Evolutionary conservation across 1,140 invertebrate genomes (phyloP).

Genomic region (Lordiphosa collinella): DNA sequence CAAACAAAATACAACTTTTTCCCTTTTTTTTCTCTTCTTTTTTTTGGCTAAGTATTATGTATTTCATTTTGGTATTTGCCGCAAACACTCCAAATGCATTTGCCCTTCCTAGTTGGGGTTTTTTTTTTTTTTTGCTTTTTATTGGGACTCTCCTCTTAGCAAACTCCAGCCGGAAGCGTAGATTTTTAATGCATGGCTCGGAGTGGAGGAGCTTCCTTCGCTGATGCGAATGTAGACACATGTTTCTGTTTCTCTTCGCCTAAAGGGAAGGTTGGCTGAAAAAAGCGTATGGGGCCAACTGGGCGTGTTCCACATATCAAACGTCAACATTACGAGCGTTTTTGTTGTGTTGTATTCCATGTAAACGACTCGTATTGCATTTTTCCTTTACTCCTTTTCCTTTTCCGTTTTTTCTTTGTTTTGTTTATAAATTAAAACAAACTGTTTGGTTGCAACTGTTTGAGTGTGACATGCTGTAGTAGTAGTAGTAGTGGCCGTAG

Average conservation of each 20-base stretch:
- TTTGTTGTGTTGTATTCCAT: conserved; percentile 10
- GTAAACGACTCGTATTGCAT: conserved; percentile 8
- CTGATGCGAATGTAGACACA: conserved; percentile 69
- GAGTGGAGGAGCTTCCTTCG: conserved; percentile 35
- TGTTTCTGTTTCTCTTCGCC: conserved; percentile 48
- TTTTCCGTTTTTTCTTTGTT: conserved; percentile 2
- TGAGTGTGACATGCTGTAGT: background rate
- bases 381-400: conserved; percentile 1
- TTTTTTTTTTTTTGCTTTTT: conserved; percentile 36
- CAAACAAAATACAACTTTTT: conserved; percentile 61
- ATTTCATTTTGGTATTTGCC: conserved; percentile 74
- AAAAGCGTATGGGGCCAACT: conserved; percentile 13
- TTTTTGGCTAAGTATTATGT: conserved; percentile 72
- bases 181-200: conserved; percentile 67
- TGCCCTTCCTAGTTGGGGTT: conserved; percentile 46
- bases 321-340: conserved; percentile 30
- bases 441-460: conserved; percentile 1
- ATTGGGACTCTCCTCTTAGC: conserved; percentile 17
- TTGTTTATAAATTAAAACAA: conserved; percentile 15
- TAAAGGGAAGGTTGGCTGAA: background rate
- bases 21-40: background rate
- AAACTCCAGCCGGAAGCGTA: conserved; percentile 58
- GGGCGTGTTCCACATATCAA: conserved; percentile 51
- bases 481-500: background rate
- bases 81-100: conserved; percentile 75